These are phyloP conservation scores for Phrynosoma blainvillii DNA, from an alignment of 2,113 vertebrate genomes.

Conservation along the genomic window DNA sequence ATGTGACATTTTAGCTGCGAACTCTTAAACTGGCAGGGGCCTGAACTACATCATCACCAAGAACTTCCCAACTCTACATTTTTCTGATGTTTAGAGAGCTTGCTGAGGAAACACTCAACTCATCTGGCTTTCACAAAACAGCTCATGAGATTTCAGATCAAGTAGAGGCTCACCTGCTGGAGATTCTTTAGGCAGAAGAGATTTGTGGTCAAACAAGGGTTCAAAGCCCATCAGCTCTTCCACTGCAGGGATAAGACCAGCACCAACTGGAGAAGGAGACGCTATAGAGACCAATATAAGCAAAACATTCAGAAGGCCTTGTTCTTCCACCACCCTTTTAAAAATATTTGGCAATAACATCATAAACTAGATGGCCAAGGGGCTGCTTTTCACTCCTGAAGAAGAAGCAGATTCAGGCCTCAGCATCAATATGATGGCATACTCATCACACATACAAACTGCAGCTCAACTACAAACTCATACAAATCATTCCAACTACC, in stretches of 20 bases:
- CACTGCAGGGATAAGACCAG: not conserved
- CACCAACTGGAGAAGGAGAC: not conserved
- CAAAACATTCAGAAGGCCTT: accelerated
- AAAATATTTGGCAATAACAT: too few relatives aligned
- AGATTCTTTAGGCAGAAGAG: accelerated
- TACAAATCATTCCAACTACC: not conserved
- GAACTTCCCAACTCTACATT: too few relatives aligned
- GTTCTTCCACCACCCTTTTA: not conserved
- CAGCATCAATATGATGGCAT: too few relatives aligned
- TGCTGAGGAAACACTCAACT: too few relatives aligned
- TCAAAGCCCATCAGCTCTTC: not conserved
- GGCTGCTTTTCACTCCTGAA: accelerated
- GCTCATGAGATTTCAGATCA: not conserved
- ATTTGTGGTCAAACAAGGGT: not conserved
- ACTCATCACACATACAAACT: not conserved
- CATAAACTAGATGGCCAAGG: not conserved
- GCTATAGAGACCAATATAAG: not conserved
- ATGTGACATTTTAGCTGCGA: too few relatives aligned
- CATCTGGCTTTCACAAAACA: too few relatives aligned
- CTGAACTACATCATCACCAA: too few relatives aligned
- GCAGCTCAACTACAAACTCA: too few relatives aligned
- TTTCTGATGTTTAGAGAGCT: too few relatives aligned
- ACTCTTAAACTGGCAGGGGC: too few relatives aligned
- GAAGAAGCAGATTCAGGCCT: not conserved
- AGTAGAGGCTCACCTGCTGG: constrained; percentile 47